A percentile compares a stretch with the other conserved stretches of the same genome.
Evolutionary conservation across 2,888 invertebrate species (phyloP).

Genomic region (Dasysyrphus tricinctus): DNA sequence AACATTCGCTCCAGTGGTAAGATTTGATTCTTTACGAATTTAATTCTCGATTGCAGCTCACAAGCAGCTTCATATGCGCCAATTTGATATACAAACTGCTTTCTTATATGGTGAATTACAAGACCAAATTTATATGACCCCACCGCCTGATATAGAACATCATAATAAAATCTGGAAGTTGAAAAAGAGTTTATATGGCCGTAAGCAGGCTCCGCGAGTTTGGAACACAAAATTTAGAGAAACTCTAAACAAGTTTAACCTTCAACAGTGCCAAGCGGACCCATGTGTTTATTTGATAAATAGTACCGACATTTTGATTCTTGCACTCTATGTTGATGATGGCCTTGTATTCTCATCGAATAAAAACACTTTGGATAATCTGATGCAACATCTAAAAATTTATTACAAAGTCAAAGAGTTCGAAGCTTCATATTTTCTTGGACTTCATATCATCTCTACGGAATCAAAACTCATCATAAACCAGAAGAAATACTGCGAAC

Average conservation of each 20-base stretch:
- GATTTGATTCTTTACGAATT: conserved; percentile 13
- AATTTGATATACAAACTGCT: conserved; percentile 39
- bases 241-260: too few relatives aligned
- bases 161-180: too few relatives aligned
- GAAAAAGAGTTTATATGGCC: too few relatives aligned
- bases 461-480: conserved; percentile 37
- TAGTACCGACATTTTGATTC: too few relatives aligned
- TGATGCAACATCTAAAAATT: conserved; percentile 15
- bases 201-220: too few relatives aligned
- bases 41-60: conserved; percentile 4
- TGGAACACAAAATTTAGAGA: too few relatives aligned
- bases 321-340: too few relatives aligned
- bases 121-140: neutral
- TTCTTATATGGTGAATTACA: neutral
- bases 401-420: conserved; percentile 14
- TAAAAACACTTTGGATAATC: neutral
- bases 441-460: conserved; percentile 33
- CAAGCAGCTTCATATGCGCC: conserved; percentile 11
- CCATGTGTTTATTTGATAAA: too few relatives aligned
- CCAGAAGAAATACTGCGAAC: conserved; percentile 37
- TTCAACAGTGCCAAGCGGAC: too few relatives aligned
- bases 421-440: conserved; percentile 31
- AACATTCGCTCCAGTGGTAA: too few relatives aligned
- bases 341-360: neutral
- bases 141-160: neutral